Evolutionary conservation across 1,140 invertebrate genomes (phyloP).

Genomic region (Scaptomyza hsui): DNA sequence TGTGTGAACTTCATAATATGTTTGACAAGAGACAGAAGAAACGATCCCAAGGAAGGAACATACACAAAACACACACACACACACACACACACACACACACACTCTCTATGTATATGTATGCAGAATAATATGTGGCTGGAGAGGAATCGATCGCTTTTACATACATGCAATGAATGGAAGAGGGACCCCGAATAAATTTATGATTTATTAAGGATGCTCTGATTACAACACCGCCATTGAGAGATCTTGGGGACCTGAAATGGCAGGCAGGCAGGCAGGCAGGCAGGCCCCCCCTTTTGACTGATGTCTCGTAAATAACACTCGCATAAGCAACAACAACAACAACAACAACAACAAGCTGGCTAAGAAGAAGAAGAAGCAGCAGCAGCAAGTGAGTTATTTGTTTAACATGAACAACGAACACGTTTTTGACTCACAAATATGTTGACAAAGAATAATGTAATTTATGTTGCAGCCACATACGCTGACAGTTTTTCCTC

Average conservation of each 20-base stretch:
- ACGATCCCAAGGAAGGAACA: not conserved
- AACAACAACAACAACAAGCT: constrained; percentile 7
- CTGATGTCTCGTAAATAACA: constrained; percentile 79
- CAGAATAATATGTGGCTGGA: constrained; percentile 69
- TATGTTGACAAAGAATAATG: constrained; percentile 82
- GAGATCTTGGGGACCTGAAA: constrained; percentile 20
- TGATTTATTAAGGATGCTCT: constrained; percentile 84
- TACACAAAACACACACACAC: not conserved
- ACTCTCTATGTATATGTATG: constrained; percentile 63
- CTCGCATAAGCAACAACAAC: constrained; percentile 48
- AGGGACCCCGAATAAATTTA: constrained; percentile 76
- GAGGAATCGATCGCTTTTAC: constrained; percentile 2
- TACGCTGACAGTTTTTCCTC: constrained; percentile 53
- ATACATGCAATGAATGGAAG: constrained; percentile 33
- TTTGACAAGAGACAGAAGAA: constrained; percentile 71
- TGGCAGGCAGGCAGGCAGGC: too few species aligned
- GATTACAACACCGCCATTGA: constrained; percentile 76
- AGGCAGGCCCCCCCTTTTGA: constrained; percentile 38
- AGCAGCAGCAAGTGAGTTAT: constrained; percentile 70
- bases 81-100: not conserved
- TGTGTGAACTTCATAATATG: constrained; percentile 84
- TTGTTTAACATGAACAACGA: constrained; percentile 81
- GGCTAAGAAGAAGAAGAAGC: not conserved
- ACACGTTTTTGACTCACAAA: constrained; percentile 81
- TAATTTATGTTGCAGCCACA: constrained; percentile 67